Conservation (phyloP, 2,113 vertebrate species). For the Channa maculata region DNA sequence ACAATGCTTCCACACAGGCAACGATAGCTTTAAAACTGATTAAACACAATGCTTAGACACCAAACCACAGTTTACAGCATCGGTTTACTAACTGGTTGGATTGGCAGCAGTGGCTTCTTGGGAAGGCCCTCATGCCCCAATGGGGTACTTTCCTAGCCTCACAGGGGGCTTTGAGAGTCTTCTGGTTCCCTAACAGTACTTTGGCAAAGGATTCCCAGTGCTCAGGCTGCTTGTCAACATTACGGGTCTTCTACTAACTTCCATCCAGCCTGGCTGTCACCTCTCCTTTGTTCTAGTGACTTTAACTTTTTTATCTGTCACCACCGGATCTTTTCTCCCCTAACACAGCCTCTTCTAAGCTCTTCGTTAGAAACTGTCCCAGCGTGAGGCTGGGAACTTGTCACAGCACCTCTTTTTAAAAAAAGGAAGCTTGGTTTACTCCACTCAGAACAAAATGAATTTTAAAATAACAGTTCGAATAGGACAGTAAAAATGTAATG, state of each 20-base stretch:
- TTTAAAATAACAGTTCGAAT: not conserved
- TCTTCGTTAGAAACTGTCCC: constrained; percentile 55
- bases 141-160: too few species aligned
- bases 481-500: not conserved
- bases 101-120: not conserved
- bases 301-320: constrained; percentile 41
- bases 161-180: too few species aligned
- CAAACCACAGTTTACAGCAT: not conserved
- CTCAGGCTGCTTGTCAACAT: not conserved
- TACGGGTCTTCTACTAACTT: constrained; percentile 1
- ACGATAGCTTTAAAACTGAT: too few species aligned
- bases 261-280: constrained; percentile 13
- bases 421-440: too few species aligned
- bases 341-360: constrained; percentile 19
- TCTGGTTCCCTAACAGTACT: too few species aligned
- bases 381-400: constrained; percentile 1
- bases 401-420: not conserved
- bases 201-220: too few species aligned
- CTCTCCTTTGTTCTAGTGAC: constrained; percentile 33
- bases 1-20: too few species aligned
- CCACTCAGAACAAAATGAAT: too few species aligned
- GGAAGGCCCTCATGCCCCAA: too few species aligned
- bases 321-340: constrained; percentile 25
- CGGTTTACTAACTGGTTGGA: not conserved
- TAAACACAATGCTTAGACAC: not conserved